Conservation (phyloP, 37 sponge, comb jelly and placozoan species). For the Beroe forskalii region DNA sequence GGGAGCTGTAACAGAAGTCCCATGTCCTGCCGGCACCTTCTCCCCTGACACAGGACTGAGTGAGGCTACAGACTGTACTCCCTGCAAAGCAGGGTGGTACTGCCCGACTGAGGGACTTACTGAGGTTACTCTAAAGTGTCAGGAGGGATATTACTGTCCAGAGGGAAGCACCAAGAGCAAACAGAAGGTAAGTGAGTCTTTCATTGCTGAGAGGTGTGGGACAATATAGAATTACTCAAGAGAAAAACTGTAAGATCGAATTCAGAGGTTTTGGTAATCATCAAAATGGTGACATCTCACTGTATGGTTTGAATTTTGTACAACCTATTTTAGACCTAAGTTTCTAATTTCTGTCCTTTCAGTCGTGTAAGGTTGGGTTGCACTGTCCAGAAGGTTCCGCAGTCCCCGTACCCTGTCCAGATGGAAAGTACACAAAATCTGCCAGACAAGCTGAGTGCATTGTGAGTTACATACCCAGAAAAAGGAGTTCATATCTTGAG, state of each 20-base stretch:
- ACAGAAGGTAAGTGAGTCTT: conserved; percentile 33
- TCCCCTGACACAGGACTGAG: conserved; percentile 3
- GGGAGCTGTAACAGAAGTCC: background rate
- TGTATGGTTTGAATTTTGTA: no score
- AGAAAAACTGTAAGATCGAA: no score
- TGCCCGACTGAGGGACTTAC: conserved; percentile 1
- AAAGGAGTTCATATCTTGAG: no score
- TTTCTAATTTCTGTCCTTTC: conserved; percentile 8
- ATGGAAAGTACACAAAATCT: conserved; percentile 64
- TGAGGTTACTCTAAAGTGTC: conserved; percentile 27
- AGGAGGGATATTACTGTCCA: conserved; percentile 67
- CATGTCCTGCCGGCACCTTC: conserved; percentile 66
- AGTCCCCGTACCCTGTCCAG: conserved; percentile 41
- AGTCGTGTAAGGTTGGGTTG: conserved; percentile 51
- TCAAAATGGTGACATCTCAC: no score
- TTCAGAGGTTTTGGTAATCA: no score
- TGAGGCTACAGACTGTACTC: conserved; percentile 20
- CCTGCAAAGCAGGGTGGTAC: conserved; percentile 17
- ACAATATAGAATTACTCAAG: no score
- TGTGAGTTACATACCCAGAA: no score
- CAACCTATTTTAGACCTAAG: no score
- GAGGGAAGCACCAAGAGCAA: conserved; percentile 54
- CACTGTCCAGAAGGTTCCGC: conserved; percentile 64
- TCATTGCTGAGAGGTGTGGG: no score
- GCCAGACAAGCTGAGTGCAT: background rate